Conservation (phyloP, 2,888 invertebrate genomes). For the Hypercompe scribonia region DNA sequence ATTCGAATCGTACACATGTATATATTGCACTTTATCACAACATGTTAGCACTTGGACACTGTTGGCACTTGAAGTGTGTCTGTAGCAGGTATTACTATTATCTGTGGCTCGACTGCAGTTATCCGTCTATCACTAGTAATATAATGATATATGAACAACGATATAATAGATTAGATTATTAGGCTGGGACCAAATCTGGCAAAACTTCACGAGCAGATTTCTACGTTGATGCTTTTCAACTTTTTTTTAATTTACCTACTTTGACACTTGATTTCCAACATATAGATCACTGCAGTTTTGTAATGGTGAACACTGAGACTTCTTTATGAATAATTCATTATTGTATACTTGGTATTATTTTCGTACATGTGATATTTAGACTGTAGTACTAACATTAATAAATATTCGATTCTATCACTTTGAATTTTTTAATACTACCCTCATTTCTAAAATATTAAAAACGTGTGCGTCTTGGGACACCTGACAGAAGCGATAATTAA, state of each 20-base stretch:
- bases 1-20: slow-evolving; percentile 14
- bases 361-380: too few relatives aligned
- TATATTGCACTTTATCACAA: slow-evolving; percentile 14
- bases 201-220: not conserved
- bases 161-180: slow-evolving; percentile 26
- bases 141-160: slow-evolving; percentile 22
- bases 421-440: not conserved
- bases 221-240: not conserved
- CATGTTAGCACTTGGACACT: slow-evolving; percentile 18
- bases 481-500: too few relatives aligned
- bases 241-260: not conserved
- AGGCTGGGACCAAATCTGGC: slow-evolving; percentile 15
- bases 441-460: not conserved
- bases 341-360: too few relatives aligned
- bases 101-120: slow-evolving; percentile 12
- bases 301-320: too few relatives aligned
- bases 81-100: slow-evolving; percentile 17
- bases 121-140: slow-evolving; percentile 20
- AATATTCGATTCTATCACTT: too few relatives aligned
- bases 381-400: too few relatives aligned
- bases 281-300: too few relatives aligned
- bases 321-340: too few relatives aligned
- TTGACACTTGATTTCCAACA: not conserved
- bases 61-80: slow-evolving; percentile 15
- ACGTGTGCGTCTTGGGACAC: too few relatives aligned